These are phyloP conservation scores for Chrysogorgia sp. DNA, from an alignment of 92 coral and sea anemone genomes.

Conservation along the genomic window DNA sequence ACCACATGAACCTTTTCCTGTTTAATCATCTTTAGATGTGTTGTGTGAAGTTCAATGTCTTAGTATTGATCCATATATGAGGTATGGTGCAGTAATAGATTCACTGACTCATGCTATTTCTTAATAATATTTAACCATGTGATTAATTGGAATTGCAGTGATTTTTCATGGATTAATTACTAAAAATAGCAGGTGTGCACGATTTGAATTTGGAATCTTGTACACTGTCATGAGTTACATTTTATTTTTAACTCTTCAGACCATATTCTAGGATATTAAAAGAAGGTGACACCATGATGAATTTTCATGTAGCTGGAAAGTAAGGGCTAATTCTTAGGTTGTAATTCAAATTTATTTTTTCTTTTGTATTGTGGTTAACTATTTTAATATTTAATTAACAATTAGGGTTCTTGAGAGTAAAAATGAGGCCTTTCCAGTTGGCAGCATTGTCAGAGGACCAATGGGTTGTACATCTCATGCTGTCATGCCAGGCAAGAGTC, in stretches of 20 bases:
- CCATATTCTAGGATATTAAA: conserved; percentile 3
- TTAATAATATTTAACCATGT: no score
- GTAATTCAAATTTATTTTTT: no score
- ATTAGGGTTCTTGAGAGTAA: conserved; percentile 56
- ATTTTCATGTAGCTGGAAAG: conserved; percentile 37
- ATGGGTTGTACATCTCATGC: conserved; percentile 55
- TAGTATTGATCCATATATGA: conserved; percentile 37
- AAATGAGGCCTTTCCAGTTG: conserved; percentile 49
- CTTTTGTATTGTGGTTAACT: neutral
- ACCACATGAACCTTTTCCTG: neutral
- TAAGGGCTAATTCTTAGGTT: no score
- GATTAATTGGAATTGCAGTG: no score
- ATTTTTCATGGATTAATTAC: no score
- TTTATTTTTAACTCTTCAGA: conserved; percentile 4
- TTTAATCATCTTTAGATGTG: conserved; percentile 11
- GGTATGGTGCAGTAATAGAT: conserved; percentile 3
- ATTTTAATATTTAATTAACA: neutral
- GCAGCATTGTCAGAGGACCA: conserved; percentile 48
- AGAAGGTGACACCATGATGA: conserved; percentile 19
- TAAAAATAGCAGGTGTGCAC: neutral
- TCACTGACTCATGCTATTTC: no score
- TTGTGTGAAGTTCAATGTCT: conserved; percentile 31
- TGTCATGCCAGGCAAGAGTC: conserved; percentile 29
- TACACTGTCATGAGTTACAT: neutral
- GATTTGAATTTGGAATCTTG: neutral